A percentile compares a stretch with the other conserved stretches of the same genome.
phyloP scores from a whole-genome alignment of 1,140 invertebrate genomes.

The Habropoda laboriosa region DNA sequence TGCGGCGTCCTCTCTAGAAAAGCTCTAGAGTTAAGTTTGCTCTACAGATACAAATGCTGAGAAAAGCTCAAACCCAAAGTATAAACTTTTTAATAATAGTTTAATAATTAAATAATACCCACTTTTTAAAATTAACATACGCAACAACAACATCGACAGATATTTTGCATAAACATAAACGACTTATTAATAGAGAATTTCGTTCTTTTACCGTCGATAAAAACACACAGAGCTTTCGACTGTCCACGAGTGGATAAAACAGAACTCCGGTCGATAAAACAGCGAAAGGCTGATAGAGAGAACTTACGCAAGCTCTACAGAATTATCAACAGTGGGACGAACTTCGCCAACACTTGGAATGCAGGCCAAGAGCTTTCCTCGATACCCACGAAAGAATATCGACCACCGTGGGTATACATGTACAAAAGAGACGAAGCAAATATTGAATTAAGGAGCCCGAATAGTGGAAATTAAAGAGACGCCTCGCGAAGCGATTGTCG shows the following conservation, averaged over 20 bases:
- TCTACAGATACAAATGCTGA: not conserved
- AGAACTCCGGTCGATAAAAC: constrained; percentile 51
- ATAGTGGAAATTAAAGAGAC: not conserved
- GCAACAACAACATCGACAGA: too few relatives aligned
- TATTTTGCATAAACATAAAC: too few relatives aligned
- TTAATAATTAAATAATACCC: not conserved
- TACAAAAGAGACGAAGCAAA: not conserved
- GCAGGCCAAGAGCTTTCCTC: not conserved
- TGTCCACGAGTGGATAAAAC: constrained; percentile 49
- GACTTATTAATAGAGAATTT: not conserved
- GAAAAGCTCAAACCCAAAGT: too few relatives aligned
- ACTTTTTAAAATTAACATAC: too few relatives aligned
- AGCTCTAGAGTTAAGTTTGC: constrained; percentile 2
- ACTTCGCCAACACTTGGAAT: not conserved
- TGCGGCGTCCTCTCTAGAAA: constrained; percentile 47
- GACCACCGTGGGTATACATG: not conserved
- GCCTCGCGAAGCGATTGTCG: not conserved
- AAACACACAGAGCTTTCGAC: not conserved
- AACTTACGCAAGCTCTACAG: constrained; percentile 2
- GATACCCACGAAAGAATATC: constrained; percentile 10
- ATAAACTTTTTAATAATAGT: not conserved
- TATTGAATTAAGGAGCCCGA: not conserved
- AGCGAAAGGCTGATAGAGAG: constrained; percentile 15
- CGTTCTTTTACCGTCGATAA: constrained; percentile 47
- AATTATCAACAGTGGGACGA: constrained; percentile 32